Evolutionary conservation across 2,888 invertebrate genomes (phyloP).

Genomic region (Cephus sareptanus): DNA sequence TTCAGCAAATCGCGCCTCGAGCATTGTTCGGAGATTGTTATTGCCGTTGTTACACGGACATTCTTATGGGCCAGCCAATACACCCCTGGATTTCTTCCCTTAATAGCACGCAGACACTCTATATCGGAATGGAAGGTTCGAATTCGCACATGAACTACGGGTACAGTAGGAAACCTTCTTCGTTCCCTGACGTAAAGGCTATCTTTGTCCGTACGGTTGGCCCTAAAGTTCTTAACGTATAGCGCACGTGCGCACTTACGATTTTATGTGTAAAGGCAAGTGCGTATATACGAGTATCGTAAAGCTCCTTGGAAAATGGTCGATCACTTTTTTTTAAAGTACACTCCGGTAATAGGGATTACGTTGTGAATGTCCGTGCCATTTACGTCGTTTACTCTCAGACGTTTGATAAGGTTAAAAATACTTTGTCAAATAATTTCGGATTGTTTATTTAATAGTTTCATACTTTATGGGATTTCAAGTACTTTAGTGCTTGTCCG

Average conservation of each 20-base stretch:
- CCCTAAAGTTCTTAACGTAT: background rate
- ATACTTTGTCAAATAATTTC: background rate
- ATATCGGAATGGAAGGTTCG: background rate
- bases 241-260: background rate
- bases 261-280: background rate
- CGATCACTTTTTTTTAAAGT: background rate
- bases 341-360: background rate
- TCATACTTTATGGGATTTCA: background rate
- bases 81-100: background rate
- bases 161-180: background rate
- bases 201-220: background rate
- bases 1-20: background rate
- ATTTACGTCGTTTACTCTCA: background rate
- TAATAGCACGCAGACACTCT: background rate
- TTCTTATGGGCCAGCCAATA: background rate
- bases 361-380: background rate
- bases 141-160: background rate
- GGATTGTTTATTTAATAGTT: background rate
- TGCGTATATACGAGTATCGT: background rate
- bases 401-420: background rate
- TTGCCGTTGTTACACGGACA: background rate
- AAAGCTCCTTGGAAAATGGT: background rate
- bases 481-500: too few species aligned
- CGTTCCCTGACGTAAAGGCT: background rate
- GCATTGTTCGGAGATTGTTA: conserved; percentile 2